phyloP scores from a whole-genome alignment of 2,888 invertebrate genomes.

The Agrochola macilenta region DNA sequence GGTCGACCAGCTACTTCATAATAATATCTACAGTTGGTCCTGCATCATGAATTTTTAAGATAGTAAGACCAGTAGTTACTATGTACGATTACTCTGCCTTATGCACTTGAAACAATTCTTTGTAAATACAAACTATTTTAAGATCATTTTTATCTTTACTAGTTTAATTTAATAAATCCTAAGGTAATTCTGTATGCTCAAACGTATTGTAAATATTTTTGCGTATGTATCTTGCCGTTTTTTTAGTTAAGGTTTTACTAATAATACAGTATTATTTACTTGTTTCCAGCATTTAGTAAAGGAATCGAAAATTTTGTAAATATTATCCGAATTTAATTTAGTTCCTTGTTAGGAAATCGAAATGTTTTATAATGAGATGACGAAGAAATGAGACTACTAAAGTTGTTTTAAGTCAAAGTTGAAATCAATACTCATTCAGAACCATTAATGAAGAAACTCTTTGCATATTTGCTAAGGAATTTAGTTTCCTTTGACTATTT shows the following conservation, averaged over 20 bases:
- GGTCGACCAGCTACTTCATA: neutral
- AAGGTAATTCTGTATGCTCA: slow-evolving; percentile 62
- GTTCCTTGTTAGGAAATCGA: slow-evolving; percentile 48
- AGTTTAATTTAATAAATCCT: slow-evolving; percentile 51
- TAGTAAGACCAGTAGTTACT: slow-evolving; percentile 31
- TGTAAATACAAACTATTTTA: slow-evolving; percentile 66
- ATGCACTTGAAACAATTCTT: slow-evolving; percentile 66
- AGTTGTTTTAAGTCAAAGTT: neutral
- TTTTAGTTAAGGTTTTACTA: slow-evolving; percentile 70
- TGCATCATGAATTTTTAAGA: neutral
- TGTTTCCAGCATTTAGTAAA: slow-evolving; percentile 61
- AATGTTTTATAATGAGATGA: slow-evolving; percentile 25
- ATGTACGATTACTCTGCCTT: slow-evolving; percentile 50
- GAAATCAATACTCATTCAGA: neutral
- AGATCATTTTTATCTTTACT: slow-evolving; percentile 52
- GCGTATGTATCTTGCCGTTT: slow-evolving; percentile 77
- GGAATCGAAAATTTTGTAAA: slow-evolving; percentile 64
- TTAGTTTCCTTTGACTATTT: neutral
- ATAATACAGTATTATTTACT: slow-evolving; percentile 81
- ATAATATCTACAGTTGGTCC: neutral
- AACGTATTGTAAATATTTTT: slow-evolving; percentile 76
- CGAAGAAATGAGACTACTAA: neutral
- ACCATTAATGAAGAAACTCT: neutral
- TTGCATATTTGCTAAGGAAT: neutral
- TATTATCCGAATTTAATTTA: slow-evolving; percentile 61